Evolutionary conservation across 1,140 invertebrate species (phyloP).

Genomic region (Bicyclus anynana): DNA sequence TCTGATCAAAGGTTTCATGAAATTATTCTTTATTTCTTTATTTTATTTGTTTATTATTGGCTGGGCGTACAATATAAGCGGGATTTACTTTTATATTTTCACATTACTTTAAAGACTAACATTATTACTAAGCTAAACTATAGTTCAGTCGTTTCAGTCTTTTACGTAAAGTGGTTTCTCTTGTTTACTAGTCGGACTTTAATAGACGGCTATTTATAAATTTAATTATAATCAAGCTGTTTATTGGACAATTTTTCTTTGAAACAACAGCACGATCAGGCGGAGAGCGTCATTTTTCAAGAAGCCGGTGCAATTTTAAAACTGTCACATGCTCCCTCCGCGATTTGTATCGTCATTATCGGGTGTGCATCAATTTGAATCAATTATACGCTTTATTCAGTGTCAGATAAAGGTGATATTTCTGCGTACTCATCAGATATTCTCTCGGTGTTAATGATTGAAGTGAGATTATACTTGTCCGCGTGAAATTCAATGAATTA

Average conservation of each 20-base stretch:
- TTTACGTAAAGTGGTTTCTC: too few species aligned
- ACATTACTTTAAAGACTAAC: too few species aligned
- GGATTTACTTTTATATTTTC: too few species aligned
- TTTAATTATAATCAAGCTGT: conserved; percentile 19
- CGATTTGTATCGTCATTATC: conserved; percentile 40
- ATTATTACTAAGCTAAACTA: too few species aligned
- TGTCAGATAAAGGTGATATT: conserved; percentile 4
- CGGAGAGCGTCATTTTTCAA: conserved; percentile 43
- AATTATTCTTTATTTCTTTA: too few species aligned
- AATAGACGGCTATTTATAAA: conserved; percentile 2
- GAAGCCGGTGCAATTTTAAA: conserved; percentile 43
- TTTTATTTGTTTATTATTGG: too few species aligned
- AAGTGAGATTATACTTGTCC: conserved; percentile 25
- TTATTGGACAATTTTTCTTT: conserved; percentile 23
- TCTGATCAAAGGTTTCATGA: too few species aligned
- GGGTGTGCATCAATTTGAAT: conserved; percentile 2
- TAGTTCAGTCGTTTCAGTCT: too few species aligned
- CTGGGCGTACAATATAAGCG: too few species aligned
- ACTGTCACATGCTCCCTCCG: conserved; percentile 43
- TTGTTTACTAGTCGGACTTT: background rate
- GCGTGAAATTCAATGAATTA: conserved; percentile 40
- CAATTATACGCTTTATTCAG: conserved; percentile 9
- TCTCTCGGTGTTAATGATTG: conserved; percentile 26
- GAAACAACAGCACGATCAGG: conserved; percentile 26
- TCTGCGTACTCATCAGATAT: background rate